A percentile compares a stretch with the other conserved stretches of the same genome.
phyloP scores from a whole-genome alignment of 1,140 invertebrate species.

The Sycobia sp. region DNA sequence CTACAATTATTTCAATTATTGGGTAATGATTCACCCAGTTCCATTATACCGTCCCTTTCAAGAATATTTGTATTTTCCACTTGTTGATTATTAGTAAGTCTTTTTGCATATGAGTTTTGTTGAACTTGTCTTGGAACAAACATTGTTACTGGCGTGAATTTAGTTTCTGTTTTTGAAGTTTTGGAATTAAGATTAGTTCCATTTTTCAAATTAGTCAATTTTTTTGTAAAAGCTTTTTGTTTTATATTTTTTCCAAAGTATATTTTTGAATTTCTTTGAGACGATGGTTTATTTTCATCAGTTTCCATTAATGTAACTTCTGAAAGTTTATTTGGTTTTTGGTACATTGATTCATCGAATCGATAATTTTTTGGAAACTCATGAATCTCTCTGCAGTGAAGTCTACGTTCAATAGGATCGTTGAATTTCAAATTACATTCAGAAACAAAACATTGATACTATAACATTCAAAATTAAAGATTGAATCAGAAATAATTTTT shows the following conservation, averaged over 20 bases:
- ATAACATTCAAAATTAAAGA: too few species aligned
- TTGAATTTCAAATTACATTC: slow-evolving; percentile 67
- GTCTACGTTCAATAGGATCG: slow-evolving; percentile 61
- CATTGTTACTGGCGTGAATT: slow-evolving; percentile 38
- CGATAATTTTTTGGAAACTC: slow-evolving; percentile 71
- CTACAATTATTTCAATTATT: background rate
- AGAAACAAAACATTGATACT: slow-evolving; percentile 71
- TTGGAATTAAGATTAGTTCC: background rate
- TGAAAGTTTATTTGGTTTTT: slow-evolving; percentile 31
- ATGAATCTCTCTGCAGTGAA: slow-evolving; percentile 69
- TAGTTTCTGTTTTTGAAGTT: background rate
- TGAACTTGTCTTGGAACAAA: slow-evolving; percentile 54
- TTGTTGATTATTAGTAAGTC: slow-evolving; percentile 43
- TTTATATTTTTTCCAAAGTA: slow-evolving; percentile 37
- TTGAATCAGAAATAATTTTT: slow-evolving; percentile 26
- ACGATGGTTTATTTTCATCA: slow-evolving; percentile 28
- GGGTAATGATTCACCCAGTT: slow-evolving; percentile 49
- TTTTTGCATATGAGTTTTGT: slow-evolving; percentile 48
- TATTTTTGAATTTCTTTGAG: slow-evolving; percentile 46
- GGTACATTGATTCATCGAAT: slow-evolving; percentile 55
- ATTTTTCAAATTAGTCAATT: background rate
- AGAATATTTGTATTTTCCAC: slow-evolving; percentile 44
- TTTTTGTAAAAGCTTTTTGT: slow-evolving; percentile 23
- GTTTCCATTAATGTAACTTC: slow-evolving; percentile 27
- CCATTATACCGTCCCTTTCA: slow-evolving; percentile 49